A percentile compares a stretch with the other conserved stretches of the same genome.
phyloP scores from a whole-genome alignment of 2,797 vertebrate genomes.

The Sebastes hubbsi region DNA sequence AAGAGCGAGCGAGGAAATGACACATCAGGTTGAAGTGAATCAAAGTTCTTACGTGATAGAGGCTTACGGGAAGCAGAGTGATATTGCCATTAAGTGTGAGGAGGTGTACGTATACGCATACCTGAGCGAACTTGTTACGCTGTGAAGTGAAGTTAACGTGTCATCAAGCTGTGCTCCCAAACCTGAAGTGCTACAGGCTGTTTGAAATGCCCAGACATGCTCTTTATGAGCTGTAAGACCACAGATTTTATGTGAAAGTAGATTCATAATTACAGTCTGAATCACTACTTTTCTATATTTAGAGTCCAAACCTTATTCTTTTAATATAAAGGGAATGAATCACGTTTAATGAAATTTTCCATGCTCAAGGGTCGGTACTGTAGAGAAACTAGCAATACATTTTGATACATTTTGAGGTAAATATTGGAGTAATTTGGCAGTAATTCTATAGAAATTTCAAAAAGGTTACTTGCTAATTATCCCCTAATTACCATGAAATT shows the following conservation, averaged over 20 bases:
- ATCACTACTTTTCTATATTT: conserved; percentile 12
- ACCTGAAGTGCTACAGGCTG: neutral
- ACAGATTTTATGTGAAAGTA: neutral
- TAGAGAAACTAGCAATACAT: too few relatives aligned
- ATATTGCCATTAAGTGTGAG: neutral
- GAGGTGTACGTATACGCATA: neutral
- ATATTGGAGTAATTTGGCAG: too few relatives aligned
- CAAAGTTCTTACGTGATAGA: neutral
- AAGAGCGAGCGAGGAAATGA: conserved; percentile 30
- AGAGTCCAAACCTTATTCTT: neutral
- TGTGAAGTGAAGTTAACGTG: neutral
- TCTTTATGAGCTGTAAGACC: neutral
- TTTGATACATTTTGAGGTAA: too few relatives aligned
- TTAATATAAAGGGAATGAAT: neutral
- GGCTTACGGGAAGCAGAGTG: conserved; percentile 25
- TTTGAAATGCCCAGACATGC: neutral
- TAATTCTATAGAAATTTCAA: too few relatives aligned
- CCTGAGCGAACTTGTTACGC: neutral
- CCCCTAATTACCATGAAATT: too few relatives aligned
- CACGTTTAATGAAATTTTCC: neutral
- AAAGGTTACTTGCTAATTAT: too few relatives aligned
- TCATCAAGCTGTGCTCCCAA: neutral
- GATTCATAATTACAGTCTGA: neutral
- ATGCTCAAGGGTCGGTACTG: neutral
- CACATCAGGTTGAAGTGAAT: neutral